These are phyloP conservation scores for Picus viridis DNA, from an alignment of 2,797 vertebrate species.

Conservation along the genomic window DNA sequence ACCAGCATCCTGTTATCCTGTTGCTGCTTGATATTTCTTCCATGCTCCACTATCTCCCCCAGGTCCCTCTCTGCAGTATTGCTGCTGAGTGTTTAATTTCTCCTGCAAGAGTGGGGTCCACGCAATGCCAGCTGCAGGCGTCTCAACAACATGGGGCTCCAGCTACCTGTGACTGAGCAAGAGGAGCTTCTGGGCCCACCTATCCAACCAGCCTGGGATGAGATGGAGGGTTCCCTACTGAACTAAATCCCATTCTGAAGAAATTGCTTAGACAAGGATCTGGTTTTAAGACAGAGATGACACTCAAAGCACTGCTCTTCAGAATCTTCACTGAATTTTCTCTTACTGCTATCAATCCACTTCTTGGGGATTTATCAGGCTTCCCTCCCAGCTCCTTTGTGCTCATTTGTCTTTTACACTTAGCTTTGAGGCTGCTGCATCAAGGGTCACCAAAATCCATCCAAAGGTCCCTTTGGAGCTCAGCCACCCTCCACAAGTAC, in stretches of 20 bases:
- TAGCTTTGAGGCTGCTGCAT: neutral
- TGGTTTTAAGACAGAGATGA: neutral
- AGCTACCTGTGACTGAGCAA: rapidly evolving
- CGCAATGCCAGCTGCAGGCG: neutral
- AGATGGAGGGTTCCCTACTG: neutral
- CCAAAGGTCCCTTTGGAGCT: neutral
- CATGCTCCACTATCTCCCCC: slow-evolving; percentile 52
- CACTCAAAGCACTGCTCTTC: neutral
- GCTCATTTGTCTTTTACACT: neutral
- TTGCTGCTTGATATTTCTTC: slow-evolving; percentile 4
- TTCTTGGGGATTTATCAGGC: neutral
- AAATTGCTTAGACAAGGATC: neutral
- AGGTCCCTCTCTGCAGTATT: slow-evolving; percentile 48
- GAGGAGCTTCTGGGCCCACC: neutral
- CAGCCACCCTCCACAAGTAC: neutral
- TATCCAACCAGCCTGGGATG: neutral
- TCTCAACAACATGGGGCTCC: neutral
- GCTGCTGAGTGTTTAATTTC: neutral
- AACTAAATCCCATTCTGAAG: neutral
- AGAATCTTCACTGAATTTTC: neutral
- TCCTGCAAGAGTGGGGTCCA: neutral
- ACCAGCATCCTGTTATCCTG: neutral
- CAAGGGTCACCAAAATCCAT: neutral
- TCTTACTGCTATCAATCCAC: neutral
- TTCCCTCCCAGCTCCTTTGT: neutral